Base-by-base conservation (phyloP, 2,888 invertebrate species). In the Tipula lateralis region DNA sequence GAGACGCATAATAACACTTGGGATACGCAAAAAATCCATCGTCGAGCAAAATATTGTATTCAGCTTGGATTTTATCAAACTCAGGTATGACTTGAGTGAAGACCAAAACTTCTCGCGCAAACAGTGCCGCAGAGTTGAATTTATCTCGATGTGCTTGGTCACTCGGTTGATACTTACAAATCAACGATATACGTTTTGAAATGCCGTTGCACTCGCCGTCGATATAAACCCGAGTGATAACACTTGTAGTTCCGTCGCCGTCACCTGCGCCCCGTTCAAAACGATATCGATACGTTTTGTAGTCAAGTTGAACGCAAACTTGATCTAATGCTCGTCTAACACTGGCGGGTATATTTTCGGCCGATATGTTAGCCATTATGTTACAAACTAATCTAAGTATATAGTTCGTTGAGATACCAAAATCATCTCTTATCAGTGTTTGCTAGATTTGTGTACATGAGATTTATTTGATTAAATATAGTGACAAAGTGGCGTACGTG, bases 31-130 rank as follows among this genome's bases (percentile, higher is more conserved):
- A 34, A 66, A 9, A 66, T 16, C 29, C 84, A 16, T 39, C 19
- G 19, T 84, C 84, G 1, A 7, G n/a, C 4, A 29, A 3, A 39
- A 84, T 19, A 13, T 12, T 3, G n/a, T 82, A 82, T 30, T 82
- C 82, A 1, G 29, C 16, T 13, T 82, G 82, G 2, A 82, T 82
- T 82, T 82, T 82, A 6, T 82, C 82, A 30, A 82, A 82, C 16
- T 82, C 82, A 1, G 82, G 82, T 16, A 82, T 9, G 13, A 82
- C 82, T 2, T 13, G 13, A 16, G 1, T 84, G n/a, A 36, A 84
- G 12, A 84, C 84, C 5, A 36, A 84, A 29, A 84, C 29, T 84
- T 84, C 84, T 13, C 84, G 34, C 4, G 30, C 29, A 39, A 84
- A 84, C n/a, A 82, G 6, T 13, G 1, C 0, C 5, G 82, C 9